phyloP scores from a whole-genome alignment of 1,140 invertebrate genomes.

The Cheumatopsyche charites region DNA sequence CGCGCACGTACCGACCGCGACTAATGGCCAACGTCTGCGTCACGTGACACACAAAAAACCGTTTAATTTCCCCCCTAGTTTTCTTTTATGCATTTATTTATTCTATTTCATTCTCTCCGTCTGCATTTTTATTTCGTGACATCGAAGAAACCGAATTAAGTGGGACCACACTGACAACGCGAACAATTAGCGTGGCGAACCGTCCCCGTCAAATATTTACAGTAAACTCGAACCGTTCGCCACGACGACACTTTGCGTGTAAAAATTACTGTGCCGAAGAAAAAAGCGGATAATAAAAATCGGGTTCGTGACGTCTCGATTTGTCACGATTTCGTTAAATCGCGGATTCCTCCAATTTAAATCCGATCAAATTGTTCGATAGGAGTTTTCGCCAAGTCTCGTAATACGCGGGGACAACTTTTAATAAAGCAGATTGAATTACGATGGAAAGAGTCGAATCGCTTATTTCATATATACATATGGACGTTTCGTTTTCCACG shows the following conservation, averaged over 20 bases:
- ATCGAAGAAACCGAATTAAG: conserved; percentile 12
- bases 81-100: too few relatives aligned
- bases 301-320: conserved; percentile 8
- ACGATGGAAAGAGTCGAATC: conserved; percentile 2
- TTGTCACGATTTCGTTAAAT: background rate
- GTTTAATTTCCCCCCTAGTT: conserved; percentile 2
- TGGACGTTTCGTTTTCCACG: conserved; percentile 1
- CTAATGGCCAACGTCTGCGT: conserved; percentile 20
- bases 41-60: conserved; percentile 17
- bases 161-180: conserved; percentile 15
- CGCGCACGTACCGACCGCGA: conserved; percentile 11
- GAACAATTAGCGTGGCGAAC: conserved; percentile 14
- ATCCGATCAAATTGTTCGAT: too few relatives aligned
- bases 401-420: conserved; percentile 4
- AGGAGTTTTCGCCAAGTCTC: background rate
- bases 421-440: conserved; percentile 10
- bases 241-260: background rate
- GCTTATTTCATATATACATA: too few relatives aligned
- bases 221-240: conserved; percentile 8
- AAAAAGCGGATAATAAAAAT: conserved; percentile 1
- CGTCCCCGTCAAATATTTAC: conserved; percentile 9
- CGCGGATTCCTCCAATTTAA: too few relatives aligned
- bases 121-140: background rate
- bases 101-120: too few relatives aligned
- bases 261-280: background rate